phyloP scores from a whole-genome alignment of 2,797 vertebrate species.

The Chelon auratus region DNA sequence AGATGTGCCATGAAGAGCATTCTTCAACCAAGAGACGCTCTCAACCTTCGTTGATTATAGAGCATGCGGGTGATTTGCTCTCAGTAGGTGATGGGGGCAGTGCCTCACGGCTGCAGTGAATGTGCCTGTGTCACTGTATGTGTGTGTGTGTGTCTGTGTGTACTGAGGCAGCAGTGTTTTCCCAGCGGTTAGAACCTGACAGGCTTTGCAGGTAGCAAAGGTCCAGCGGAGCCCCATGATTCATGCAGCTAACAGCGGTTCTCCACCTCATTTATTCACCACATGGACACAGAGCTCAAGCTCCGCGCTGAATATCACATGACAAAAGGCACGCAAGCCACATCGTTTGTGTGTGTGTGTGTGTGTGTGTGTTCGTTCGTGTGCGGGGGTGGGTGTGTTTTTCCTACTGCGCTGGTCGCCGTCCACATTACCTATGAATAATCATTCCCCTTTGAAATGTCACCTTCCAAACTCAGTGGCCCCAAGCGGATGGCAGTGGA shows the following conservation, averaged over 20 bases:
- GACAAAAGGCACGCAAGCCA: constrained; percentile 40
- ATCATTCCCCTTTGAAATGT: constrained; percentile 78
- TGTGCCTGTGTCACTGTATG: constrained; percentile 21
- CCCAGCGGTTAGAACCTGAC: constrained; percentile 23
- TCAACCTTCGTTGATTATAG: constrained; percentile 23
- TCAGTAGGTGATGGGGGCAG: constrained; percentile 3
- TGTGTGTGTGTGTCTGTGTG: constrained; percentile 12
- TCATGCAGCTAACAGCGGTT: constrained; percentile 67
- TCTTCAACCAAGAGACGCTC: constrained; percentile 23
- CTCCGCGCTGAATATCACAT: constrained; percentile 77
- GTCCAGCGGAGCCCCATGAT: constrained; percentile 54
- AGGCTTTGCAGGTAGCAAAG: constrained; percentile 48
- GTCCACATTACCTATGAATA: constrained; percentile 72
- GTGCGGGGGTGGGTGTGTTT: constrained; percentile 43
- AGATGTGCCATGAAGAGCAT: not conserved
- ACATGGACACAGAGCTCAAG: constrained; percentile 71
- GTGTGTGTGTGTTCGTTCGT: constrained; percentile 16
- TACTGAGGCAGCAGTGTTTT: constrained; percentile 32
- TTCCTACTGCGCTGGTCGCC: constrained; percentile 54
- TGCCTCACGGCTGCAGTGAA: not conserved
- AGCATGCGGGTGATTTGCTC: constrained; percentile 29
- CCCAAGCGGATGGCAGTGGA: constrained; percentile 40
- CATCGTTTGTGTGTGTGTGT: constrained; percentile 7
- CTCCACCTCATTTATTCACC: constrained; percentile 78
- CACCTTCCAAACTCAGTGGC: constrained; percentile 78